Percentiles rank a stretch among this genome's conserved stretches.
Conservation (phyloP, 1,140 invertebrate genomes). For the Streblospio benedicti region DNA sequence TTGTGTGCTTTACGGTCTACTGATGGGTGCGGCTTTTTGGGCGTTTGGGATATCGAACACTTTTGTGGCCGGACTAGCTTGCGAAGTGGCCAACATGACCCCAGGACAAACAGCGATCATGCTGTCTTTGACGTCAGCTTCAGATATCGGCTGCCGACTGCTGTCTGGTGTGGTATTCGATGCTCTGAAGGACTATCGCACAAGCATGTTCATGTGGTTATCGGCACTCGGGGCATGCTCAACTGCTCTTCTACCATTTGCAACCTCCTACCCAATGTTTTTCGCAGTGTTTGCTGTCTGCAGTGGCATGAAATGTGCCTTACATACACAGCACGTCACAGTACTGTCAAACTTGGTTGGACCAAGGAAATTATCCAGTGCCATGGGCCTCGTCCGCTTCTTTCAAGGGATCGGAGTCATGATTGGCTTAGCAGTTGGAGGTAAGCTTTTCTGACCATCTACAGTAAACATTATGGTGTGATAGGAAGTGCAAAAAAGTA, state of each 20-base stretch:
- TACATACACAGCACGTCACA: slow-evolving; percentile 7
- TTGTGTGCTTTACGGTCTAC: not conserved
- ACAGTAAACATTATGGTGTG: no score
- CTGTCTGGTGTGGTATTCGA: slow-evolving; percentile 11
- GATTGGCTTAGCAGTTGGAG: slow-evolving; percentile 5
- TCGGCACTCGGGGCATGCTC: not conserved
- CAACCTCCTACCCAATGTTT: not conserved
- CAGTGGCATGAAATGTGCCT: not conserved
- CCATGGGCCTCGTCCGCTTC: slow-evolving; percentile 11
- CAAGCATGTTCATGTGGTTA: no score
- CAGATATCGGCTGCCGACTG: slow-evolving; percentile 4
- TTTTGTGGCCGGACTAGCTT: not conserved
- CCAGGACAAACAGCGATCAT: not conserved
- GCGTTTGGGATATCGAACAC: not conserved
- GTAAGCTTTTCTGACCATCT: slow-evolving; percentile 13
- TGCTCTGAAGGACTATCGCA: no score
- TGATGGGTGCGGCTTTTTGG: not conserved
- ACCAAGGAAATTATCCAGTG: not conserved
- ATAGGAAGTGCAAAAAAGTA: no score
- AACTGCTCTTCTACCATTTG: not conserved
- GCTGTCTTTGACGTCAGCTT: not conserved
- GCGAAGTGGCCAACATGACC: not conserved
- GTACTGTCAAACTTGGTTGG: slow-evolving; percentile 7
- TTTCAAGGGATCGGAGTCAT: slow-evolving; percentile 11
- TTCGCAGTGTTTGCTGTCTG: not conserved